phyloP scores from a whole-genome alignment of 1,140 invertebrate genomes.

The Ostrea denselamellosa region DNA sequence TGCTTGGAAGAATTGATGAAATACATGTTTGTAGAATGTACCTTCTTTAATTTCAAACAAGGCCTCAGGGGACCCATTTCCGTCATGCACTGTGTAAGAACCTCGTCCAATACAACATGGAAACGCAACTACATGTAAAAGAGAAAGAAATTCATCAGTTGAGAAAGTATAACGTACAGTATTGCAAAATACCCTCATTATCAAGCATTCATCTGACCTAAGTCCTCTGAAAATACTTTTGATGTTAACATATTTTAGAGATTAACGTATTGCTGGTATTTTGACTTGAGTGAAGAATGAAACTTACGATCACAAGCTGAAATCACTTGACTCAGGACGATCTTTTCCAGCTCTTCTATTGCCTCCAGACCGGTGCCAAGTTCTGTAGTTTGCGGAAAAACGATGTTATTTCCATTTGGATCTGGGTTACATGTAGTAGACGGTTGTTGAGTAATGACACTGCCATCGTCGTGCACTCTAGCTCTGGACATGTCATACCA shows the following conservation, averaged over 20 bases:
- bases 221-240: too few relatives aligned
- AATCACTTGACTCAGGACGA: background rate
- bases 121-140: background rate
- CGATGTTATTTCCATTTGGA: background rate
- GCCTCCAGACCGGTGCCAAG: background rate
- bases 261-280: background rate
- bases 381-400: background rate
- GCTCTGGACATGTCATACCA: background rate
- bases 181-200: background rate
- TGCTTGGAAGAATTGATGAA: background rate
- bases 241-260: too few relatives aligned
- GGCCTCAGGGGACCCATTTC: background rate
- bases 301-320: background rate
- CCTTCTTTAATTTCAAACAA: conserved; percentile 11
- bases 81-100: conserved; percentile 21
- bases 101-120: conserved; percentile 13
- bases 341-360: background rate
- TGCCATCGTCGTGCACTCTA: background rate
- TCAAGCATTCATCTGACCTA: background rate
- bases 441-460: background rate
- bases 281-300: background rate
- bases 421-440: background rate
- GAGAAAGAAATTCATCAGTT: background rate
- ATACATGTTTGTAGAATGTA: background rate
- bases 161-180: background rate